Evolutionary conservation across 1,140 invertebrate genomes (phyloP).

Genomic region (Hermetia illucens): DNA sequence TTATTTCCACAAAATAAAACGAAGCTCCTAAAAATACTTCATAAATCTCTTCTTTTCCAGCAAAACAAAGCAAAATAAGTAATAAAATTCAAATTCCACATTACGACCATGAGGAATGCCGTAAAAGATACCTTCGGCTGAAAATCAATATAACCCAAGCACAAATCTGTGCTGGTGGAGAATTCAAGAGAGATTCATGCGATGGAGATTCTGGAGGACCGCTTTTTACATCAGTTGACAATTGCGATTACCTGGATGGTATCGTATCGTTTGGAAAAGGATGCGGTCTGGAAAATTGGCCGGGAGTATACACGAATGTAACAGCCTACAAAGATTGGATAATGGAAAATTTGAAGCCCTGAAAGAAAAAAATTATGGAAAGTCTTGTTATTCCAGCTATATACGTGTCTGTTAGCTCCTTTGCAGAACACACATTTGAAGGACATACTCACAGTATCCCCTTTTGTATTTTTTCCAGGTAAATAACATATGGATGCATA

Average conservation of each 20-base stretch:
- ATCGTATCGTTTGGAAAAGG: conserved; percentile 47
- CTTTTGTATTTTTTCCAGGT: too few species aligned
- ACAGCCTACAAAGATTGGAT: conserved; percentile 28
- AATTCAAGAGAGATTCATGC: conserved; percentile 43
- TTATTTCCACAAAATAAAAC: too few species aligned
- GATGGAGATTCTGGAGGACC: conserved; percentile 54
- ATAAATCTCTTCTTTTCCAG: conserved; percentile 1
- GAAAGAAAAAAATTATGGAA: too few species aligned
- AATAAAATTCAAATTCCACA: conserved; percentile 36
- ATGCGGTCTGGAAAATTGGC: conserved; percentile 21
- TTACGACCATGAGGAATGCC: conserved; percentile 29
- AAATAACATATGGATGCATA: too few species aligned
- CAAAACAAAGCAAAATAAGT: conserved; percentile 31
- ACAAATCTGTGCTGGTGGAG: conserved; percentile 45
- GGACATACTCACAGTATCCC: too few species aligned
- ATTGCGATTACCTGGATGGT: conserved; percentile 31
- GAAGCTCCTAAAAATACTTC: too few species aligned
- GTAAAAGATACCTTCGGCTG: conserved; percentile 23
- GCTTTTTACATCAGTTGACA: conserved; percentile 22
- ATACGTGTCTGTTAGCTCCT: too few species aligned
- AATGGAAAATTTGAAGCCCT: conserved; percentile 32
- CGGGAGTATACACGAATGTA: conserved; percentile 1
- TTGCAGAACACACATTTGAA: too few species aligned
- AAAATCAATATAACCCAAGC: conserved; percentile 2
- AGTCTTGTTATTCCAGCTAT: too few species aligned